These are phyloP conservation scores for Bungarus multicinctus DNA, from an alignment of 2,113 vertebrate species.

Conservation along the genomic window DNA sequence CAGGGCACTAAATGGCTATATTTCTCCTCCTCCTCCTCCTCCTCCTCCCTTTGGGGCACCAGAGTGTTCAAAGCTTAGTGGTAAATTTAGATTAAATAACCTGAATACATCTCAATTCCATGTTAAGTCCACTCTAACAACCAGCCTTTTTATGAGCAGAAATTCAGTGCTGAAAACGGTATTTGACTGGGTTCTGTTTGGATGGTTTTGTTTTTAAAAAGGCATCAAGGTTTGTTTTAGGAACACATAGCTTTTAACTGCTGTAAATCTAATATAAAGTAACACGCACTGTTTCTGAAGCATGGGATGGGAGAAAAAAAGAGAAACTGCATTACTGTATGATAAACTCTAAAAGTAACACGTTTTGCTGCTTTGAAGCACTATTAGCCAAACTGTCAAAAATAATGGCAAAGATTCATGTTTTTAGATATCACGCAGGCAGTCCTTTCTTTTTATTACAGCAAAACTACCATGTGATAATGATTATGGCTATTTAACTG, in stretches of 20 bases:
- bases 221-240: background rate
- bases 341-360: background rate
- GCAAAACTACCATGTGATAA: background rate
- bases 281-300: background rate
- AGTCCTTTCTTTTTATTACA: background rate
- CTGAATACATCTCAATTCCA: slow-evolving; percentile 19
- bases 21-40: background rate
- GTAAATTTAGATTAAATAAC: slow-evolving; percentile 27
- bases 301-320: slow-evolving; percentile 6
- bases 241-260: slow-evolving; percentile 25
- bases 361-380: background rate
- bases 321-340: slow-evolving; percentile 4
- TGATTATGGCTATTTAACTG: background rate
- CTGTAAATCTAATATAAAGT: background rate
- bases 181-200: background rate
- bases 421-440: background rate
- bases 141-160: slow-evolving; percentile 16
- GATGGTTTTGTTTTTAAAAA: background rate
- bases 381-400: background rate
- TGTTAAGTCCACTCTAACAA: slow-evolving; percentile 1
- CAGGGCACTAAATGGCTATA: slow-evolving; percentile 1
- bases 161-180: background rate
- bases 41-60: background rate
- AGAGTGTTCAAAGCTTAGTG: background rate
- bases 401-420: background rate